Percentiles rank a stretch among this genome's conserved stretches.
These are phyloP conservation scores for Liasis olivaceus DNA, from an alignment of 2,797 vertebrate species.

Conservation along the genomic window DNA sequence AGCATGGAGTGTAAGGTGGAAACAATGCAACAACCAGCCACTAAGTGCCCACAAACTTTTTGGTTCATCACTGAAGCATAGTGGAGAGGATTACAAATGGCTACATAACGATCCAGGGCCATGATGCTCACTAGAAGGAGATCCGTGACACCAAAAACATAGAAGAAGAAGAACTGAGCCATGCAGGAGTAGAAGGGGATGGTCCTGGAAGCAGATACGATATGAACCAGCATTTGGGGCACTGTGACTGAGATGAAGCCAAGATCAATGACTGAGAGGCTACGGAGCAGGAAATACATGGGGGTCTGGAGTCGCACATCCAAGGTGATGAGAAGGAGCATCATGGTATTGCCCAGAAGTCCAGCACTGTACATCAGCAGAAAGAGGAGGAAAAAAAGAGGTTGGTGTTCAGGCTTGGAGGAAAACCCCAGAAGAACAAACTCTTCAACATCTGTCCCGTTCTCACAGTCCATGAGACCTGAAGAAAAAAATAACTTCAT, in stretches of 20 bases:
- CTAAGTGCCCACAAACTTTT: slow-evolving; percentile 33
- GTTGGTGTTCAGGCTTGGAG: slow-evolving; percentile 20
- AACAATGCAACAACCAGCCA: slow-evolving; percentile 31
- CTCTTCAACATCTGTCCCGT: neutral
- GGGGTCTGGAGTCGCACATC: slow-evolving; percentile 48
- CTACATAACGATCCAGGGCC: slow-evolving; percentile 57
- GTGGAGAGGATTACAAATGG: slow-evolving; percentile 56
- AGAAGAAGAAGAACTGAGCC: slow-evolving; percentile 61
- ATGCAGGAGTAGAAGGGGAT: slow-evolving; percentile 50
- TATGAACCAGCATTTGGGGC: slow-evolving; percentile 50
- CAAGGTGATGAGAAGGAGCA: slow-evolving; percentile 44
- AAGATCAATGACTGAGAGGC: slow-evolving; percentile 50
- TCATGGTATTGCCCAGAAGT: slow-evolving; percentile 47
- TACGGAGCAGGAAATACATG: slow-evolving; percentile 57
- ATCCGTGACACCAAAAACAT: slow-evolving; percentile 57
- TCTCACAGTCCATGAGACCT: slow-evolving; percentile 27
- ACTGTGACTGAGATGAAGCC: slow-evolving; percentile 51
- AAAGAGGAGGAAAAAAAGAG: slow-evolving; percentile 45
- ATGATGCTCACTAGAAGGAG: slow-evolving; percentile 52
- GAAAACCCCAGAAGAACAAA: slow-evolving; percentile 52
- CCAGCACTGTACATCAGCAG: slow-evolving; percentile 45
- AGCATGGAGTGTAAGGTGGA: slow-evolving; percentile 47
- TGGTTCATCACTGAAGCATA: slow-evolving; percentile 53
- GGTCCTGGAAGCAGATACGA: slow-evolving; percentile 33
- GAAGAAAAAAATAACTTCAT: neutral